These are phyloP conservation scores for Platerodrilus igneus DNA, from an alignment of 2,888 invertebrate species.

Conservation along the genomic window DNA sequence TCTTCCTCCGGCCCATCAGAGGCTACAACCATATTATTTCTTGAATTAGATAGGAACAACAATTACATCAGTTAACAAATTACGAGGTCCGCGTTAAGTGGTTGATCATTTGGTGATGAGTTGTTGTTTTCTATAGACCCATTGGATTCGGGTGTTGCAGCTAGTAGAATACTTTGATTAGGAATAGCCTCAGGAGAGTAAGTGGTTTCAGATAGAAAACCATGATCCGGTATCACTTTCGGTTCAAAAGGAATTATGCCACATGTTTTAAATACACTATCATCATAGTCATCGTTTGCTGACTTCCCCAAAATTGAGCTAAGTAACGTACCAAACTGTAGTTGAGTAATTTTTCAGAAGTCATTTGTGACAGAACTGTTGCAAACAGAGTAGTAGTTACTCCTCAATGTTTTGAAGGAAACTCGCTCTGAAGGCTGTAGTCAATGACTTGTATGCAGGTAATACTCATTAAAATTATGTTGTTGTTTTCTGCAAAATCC, in stretches of 20 bases:
- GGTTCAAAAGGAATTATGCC: constrained; percentile 8
- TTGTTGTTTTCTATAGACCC: neutral
- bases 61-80: neutral
- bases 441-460: too few relatives aligned
- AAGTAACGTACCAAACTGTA: neutral
- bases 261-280: constrained; percentile 6
- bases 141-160: neutral
- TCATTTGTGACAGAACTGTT: too few relatives aligned
- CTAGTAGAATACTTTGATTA: neutral
- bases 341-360: too few relatives aligned
- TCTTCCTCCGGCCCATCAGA: too few relatives aligned
- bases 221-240: neutral
- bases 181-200: too few relatives aligned
- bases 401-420: too few relatives aligned
- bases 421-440: too few relatives aligned
- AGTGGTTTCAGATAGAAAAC: constrained; percentile 6
- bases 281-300: constrained; percentile 3
- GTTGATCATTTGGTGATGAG: constrained; percentile 3
- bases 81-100: constrained; percentile 3
- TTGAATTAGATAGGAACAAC: constrained; percentile 1
- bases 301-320: neutral
- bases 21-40: neutral
- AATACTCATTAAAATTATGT: too few relatives aligned
- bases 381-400: too few relatives aligned
- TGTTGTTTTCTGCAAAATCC: too few relatives aligned